These are phyloP conservation scores for Marronus borbonicus DNA, from an alignment of 2,888 invertebrate species.

Conservation along the genomic window DNA sequence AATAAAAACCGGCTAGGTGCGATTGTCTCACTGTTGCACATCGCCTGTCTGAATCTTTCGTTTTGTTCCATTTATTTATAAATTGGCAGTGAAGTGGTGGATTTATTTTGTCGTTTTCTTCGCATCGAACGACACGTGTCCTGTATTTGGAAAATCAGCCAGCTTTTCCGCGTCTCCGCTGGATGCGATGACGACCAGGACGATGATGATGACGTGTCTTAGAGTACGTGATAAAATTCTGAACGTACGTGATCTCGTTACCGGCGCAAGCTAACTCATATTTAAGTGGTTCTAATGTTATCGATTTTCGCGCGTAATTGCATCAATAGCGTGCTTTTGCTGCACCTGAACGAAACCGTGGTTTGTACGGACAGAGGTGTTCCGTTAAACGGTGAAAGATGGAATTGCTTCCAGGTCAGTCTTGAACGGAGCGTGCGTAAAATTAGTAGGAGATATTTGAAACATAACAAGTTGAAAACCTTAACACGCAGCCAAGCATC, in stretches of 20 bases:
- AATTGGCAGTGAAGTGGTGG: conserved; percentile 40
- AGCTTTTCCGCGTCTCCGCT: not conserved
- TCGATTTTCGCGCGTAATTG: conserved; percentile 27
- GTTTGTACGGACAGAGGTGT: no score
- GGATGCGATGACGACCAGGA: not conserved
- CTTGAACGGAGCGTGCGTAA: no score
- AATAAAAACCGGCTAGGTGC: conserved; percentile 35
- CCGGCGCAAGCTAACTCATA: conserved; percentile 34
- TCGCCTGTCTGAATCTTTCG: not conserved
- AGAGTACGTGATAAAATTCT: conserved; percentile 44
- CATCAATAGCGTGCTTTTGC: not conserved
- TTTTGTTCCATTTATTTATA: conserved; percentile 35
- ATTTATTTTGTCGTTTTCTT: conserved; percentile 34
- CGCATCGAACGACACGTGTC: not conserved
- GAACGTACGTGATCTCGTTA: conserved; percentile 45
- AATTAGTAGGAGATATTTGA: no score
- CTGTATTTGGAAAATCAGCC: not conserved
- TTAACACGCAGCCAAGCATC: no score
- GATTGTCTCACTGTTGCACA: conserved; percentile 22
- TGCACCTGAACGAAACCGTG: no score
- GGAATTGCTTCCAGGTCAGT: no score
- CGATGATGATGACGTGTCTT: conserved; percentile 11
- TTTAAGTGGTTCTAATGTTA: conserved; percentile 39
- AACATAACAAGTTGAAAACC: no score
- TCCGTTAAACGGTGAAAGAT: no score